Evolutionary conservation across 1,140 invertebrate species (phyloP).

Genomic region (Zaprionus africanus): DNA sequence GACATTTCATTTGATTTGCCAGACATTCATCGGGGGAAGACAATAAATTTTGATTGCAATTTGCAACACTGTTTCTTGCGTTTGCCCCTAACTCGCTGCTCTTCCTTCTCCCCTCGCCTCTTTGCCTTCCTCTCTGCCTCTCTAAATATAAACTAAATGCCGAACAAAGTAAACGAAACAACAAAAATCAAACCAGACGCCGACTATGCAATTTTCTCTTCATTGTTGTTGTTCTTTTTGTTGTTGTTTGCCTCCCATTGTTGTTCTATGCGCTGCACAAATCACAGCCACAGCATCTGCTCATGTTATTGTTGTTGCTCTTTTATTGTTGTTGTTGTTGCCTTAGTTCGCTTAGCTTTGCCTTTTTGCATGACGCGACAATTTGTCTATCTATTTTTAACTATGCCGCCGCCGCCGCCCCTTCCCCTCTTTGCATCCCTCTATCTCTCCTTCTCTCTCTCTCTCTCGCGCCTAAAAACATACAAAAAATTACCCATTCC

Average conservation of each 20-base stretch:
- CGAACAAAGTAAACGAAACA: constrained; percentile 44
- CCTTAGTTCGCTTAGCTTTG: constrained; percentile 29
- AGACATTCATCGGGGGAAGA: constrained; percentile 54
- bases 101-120: not conserved
- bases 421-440: not conserved
- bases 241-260: constrained; percentile 7
- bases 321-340: constrained; percentile 31
- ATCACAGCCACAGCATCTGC: constrained; percentile 25
- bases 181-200: constrained; percentile 59
- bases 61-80: constrained; percentile 43
- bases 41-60: constrained; percentile 62
- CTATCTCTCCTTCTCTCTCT: not conserved
- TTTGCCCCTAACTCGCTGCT: not conserved
- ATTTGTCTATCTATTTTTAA: constrained; percentile 79
- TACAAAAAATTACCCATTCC: constrained; percentile 42
- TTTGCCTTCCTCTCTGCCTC: not conserved
- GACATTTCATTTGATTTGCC: constrained; percentile 54
- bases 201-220: constrained; percentile 48
- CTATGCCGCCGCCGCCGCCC: constrained; percentile 23
- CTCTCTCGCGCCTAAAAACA: not conserved
- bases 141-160: constrained; percentile 49
- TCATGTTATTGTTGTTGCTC: constrained; percentile 30
- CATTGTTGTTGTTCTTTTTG: constrained; percentile 6
- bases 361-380: constrained; percentile 70
- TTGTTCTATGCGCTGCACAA: constrained; percentile 39